These are phyloP conservation scores for Oryzias celebensis DNA, from an alignment of 2,113 vertebrate species.

Conservation along the genomic window DNA sequence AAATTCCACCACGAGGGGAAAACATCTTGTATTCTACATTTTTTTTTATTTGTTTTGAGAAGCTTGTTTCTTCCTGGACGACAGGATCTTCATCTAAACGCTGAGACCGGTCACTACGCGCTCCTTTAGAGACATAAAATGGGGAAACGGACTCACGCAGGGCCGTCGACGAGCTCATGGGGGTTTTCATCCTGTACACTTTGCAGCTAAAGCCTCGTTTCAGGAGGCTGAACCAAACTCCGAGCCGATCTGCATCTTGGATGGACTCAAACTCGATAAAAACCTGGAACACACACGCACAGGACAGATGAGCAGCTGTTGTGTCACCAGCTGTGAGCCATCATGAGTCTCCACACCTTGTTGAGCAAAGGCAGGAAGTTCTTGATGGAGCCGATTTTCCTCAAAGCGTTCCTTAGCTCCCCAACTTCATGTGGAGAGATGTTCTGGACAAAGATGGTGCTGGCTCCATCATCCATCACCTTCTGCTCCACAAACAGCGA, in stretches of 20 bases:
- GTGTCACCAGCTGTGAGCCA: not conserved
- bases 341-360: constrained; percentile 33
- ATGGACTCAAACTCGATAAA: constrained; percentile 30
- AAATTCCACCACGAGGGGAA: too few species aligned
- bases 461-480: rapidly evolving
- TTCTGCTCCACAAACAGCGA: not conserved
- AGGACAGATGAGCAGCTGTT: not conserved
- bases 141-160: constrained; percentile 2
- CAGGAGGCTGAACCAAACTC: constrained; percentile 47
- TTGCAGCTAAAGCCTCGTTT: not conserved
- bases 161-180: rapidly evolving
- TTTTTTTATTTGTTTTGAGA: too few species aligned
- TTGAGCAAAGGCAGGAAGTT: constrained; percentile 54
- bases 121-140: too few species aligned
- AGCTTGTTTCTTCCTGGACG: too few species aligned
- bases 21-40: too few species aligned
- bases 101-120: too few species aligned
- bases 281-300: constrained; percentile 16
- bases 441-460: constrained; percentile 25
- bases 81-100: too few species aligned
- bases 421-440: constrained; percentile 17
- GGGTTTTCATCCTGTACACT: constrained; percentile 8
- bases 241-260: constrained; percentile 25
- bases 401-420: constrained; percentile 8
- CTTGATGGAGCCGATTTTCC: not conserved